A percentile compares a stretch with the other conserved stretches of the same genome.
These are phyloP conservation scores for Idaea aversata DNA, from an alignment of 2,888 invertebrate species.

Conservation along the genomic window DNA sequence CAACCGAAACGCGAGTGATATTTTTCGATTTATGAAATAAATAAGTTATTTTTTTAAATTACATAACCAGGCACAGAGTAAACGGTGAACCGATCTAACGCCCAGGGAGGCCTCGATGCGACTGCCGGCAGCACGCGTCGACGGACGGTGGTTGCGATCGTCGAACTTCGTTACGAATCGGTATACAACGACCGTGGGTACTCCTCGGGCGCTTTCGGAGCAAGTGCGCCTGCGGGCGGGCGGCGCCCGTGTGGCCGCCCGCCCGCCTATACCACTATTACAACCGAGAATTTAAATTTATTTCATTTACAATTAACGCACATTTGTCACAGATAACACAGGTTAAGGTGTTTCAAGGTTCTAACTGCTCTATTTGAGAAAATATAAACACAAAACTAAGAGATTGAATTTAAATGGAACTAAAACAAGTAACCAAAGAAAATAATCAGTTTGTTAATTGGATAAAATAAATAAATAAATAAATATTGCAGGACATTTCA, in stretches of 20 bases:
- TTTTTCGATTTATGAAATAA: slow-evolving; percentile 71
- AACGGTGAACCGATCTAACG: slow-evolving; percentile 70
- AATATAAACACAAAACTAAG: too few species aligned
- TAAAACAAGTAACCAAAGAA: too few species aligned
- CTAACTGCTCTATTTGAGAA: neutral
- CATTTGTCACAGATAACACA: slow-evolving; percentile 25
- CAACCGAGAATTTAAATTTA: slow-evolving; percentile 61
- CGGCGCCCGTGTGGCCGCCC: slow-evolving; percentile 65
- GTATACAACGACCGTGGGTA: slow-evolving; percentile 72
- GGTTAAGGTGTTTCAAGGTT: slow-evolving; percentile 7
- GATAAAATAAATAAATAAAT: too few species aligned
- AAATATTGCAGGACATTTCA: too few species aligned
- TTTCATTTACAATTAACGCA: slow-evolving; percentile 51
- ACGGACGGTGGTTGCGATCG: slow-evolving; percentile 73
- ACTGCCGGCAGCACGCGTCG: slow-evolving; percentile 75
- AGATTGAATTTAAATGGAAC: too few species aligned
- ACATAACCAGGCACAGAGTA: slow-evolving; percentile 72
- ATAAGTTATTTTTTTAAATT: slow-evolving; percentile 72
- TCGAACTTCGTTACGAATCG: slow-evolving; percentile 76
- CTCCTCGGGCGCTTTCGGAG: slow-evolving; percentile 75
- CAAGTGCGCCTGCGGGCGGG: slow-evolving; percentile 76
- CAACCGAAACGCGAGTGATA: slow-evolving; percentile 38
- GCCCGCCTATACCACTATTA: slow-evolving; percentile 52
- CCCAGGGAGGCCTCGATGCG: slow-evolving; percentile 74
- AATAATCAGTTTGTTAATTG: too few species aligned